Base-by-base conservation (phyloP, 2,888 invertebrate species). In the Sesia bembeciformis region DNA sequence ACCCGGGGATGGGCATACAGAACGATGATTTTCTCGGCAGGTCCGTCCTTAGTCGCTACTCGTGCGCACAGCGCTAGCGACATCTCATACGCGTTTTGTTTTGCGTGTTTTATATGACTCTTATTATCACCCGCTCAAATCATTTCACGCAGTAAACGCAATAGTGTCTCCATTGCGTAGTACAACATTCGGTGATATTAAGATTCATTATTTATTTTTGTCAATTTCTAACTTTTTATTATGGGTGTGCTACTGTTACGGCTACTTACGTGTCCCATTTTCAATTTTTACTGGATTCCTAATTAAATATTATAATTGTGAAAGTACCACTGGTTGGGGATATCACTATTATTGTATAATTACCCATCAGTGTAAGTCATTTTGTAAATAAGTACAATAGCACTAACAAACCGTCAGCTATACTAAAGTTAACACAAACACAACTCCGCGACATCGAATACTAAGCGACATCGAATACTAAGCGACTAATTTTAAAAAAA, bases 11-110 rank as follows among this genome's bases (percentile, higher is more conserved):
- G 90, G 94, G 95, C 80, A 92, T 93, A 74, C 92, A 92, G 82
- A 93, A 92, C 88, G 95, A 96, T 91, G 95, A 96, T 92, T 92
- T 91, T 84, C 93, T 96, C 86, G 95, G 95, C 92, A 95, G 95
- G 95, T 95, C 91, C 91, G 91, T 85, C 72, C 7, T 7, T 46
- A 46, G 39, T 7, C 65, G 65, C 65, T 50, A 64, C 58, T 60
- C 62, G 65, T 63, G 72, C 64, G 61, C 65, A 64, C 66, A 64
- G 66, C 63, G 63, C 56, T 68, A 72, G 68, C 71, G 68, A 69
- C 65, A 62, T 72, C 63, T 67, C 64, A 63, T 59, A 62, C 63
- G 64, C 72, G 66, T 70, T 74, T 62, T 50, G 50, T 72, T 63
- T 65, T 66, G 68, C 62, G 63, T 60, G 60, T 65, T 59, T 39